Evolutionary conservation across 1,140 invertebrate genomes (phyloP).

Genomic region (Papilio machaon): DNA sequence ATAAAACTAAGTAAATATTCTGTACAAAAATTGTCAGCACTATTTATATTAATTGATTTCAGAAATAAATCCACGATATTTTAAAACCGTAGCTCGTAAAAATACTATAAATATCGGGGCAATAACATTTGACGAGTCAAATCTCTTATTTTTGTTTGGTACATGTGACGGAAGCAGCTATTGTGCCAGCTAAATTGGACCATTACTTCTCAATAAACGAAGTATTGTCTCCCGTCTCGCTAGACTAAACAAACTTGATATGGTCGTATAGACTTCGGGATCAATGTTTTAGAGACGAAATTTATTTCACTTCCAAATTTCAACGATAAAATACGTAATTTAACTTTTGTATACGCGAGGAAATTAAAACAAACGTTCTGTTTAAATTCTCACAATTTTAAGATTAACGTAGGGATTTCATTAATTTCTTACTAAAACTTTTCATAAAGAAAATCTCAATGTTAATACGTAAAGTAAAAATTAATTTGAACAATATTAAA

Average conservation of each 20-base stretch:
- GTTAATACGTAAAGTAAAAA: background rate
- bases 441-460: background rate
- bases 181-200: constrained; percentile 35
- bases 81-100: background rate
- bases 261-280: constrained; percentile 24
- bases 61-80: background rate
- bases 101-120: background rate
- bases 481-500: background rate
- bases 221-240: constrained; percentile 29
- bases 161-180: constrained; percentile 37
- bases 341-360: background rate
- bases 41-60: background rate
- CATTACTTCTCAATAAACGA: constrained; percentile 34
- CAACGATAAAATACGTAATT: constrained; percentile 10
- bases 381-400: background rate
- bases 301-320: constrained; percentile 9
- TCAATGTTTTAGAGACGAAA: background rate
- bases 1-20: background rate
- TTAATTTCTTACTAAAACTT: background rate
- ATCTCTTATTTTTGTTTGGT: constrained; percentile 25
- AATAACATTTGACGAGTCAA: constrained; percentile 17
- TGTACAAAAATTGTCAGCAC: background rate
- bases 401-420: background rate
- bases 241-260: constrained; percentile 24
- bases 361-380: background rate